Evolutionary conservation across 2,888 invertebrate genomes (phyloP), one percentile per base, ranked within the genome.

Genomic region (Eupithecia subfuscata): DNA sequence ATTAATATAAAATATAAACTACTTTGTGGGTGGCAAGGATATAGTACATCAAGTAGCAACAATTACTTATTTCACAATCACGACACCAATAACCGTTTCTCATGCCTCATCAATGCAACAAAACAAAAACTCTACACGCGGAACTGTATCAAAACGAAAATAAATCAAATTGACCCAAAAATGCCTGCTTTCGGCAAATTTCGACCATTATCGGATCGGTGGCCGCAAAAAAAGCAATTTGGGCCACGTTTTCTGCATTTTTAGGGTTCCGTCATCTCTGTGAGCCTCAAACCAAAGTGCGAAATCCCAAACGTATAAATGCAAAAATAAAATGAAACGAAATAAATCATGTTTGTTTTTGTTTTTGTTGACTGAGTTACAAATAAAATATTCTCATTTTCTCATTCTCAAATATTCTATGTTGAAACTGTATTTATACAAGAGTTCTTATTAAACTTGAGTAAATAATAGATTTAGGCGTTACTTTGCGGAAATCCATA

Each of bases 151-250:
- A 93, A 93, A 93, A 88, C 84, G 87, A 87, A 88, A 84, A 93
- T 93, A 92, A 93, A 93, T 94, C 92, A 94, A 91, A 92, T 87
- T 92, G 92, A 92, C 93, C 93, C 84, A 87, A 83, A 90, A 89
- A 85, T 87, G 84, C 85, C 87, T 83, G 90, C 93, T 92, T 90
- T 92, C 92, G 91, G 92, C 92, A 90, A 92, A 92, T 90, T 93
- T 91, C 88, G 89, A 80, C 89, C 92, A 90, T 90, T 92, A 91
- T 90, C 89, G 86, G 86, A 82, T 84, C 84, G 83, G 85, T 81
- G 82, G 81, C 82, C 76, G 86, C 88, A 91, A 92, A 92, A 92
- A 92, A 85, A 88, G 86, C 90, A 91, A 93, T 94, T 92, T 87
- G 88, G 93, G 92, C 88, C 94, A 91, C 88, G 90, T 86, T 88